Base-by-base conservation (phyloP, 2,888 invertebrate genomes). In the Agonopterix heracliana region DNA sequence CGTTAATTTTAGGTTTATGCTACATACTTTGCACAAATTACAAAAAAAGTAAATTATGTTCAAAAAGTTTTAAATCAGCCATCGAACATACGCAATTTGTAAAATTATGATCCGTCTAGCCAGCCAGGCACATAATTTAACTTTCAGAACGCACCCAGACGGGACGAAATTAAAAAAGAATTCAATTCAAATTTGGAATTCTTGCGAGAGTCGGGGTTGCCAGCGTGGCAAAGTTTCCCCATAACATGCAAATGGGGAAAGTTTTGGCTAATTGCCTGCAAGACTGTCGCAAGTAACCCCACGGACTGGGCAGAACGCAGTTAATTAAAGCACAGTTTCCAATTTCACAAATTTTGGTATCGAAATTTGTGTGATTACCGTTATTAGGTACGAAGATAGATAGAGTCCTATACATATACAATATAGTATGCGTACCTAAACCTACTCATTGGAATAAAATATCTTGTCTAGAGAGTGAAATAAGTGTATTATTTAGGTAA, bases 171-270 rank as follows among this genome's bases (percentile, higher is more conserved):
- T 73, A 73, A 78, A 79, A 78, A 78, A 68, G 67, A 75, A 75
- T 74, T 72, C 63, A 72, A 74, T 77, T 77, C 58, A 55, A 66
- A 69, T 63, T 74, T 61, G 50, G 60, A 71, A 73, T 71, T 67
- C 63, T 70, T 66, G 60, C 56, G 53, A 56, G 59, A 61, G 59
- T 36, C 62, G 52, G 64, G 60, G 61, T 60, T 59, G 65, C 60
- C 64, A 60, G 59, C 62, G 55, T 17, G 59, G 54, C 50, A 53
- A 85, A 85, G 74, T 87, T 85, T 73, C 57, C 66, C 76, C 76
- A 84, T 86, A 83, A 84, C 81, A 86, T 87, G 84, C 79, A 84
- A 86, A 87, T 85, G 73, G 74, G 69, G 54, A 74, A 83, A 83
- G 75, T 85, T 84, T 55, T 56, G 64, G 57, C 77, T 82, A 83